Conservation (phyloP, 2,797 vertebrate genomes). For the Myotis daubentonii region DNA sequence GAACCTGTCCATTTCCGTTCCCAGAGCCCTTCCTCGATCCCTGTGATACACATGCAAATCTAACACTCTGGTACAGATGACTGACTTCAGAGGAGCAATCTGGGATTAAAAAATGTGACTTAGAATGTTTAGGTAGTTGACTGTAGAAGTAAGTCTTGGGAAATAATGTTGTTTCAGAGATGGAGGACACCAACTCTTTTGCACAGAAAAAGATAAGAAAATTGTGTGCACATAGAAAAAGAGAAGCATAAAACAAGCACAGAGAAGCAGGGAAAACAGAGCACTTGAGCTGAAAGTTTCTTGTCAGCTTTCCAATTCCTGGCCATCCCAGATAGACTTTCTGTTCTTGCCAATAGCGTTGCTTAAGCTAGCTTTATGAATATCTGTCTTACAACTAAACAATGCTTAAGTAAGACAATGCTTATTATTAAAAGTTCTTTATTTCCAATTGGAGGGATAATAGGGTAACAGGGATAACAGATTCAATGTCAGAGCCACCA, state of each 20-base stretch:
- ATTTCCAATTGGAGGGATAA: background rate
- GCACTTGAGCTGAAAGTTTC: background rate
- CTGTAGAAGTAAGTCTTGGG: background rate
- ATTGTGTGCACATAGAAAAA: background rate
- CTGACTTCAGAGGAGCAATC: background rate
- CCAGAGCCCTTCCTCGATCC: background rate
- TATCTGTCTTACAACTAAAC: background rate
- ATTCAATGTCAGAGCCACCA: background rate
- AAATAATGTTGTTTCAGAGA: slow-evolving; percentile 9
- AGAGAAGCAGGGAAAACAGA: background rate
- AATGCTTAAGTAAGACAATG: background rate
- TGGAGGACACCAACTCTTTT: background rate
- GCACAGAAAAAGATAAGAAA: background rate
- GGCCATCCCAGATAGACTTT: background rate
- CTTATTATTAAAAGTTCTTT: background rate
- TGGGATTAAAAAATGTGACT: background rate
- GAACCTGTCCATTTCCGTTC: background rate
- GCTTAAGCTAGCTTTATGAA: background rate
- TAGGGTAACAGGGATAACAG: background rate
- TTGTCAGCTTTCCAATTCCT: background rate
- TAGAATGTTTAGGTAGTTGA: background rate
- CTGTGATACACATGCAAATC: background rate
- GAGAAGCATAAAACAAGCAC: background rate
- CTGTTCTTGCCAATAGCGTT: background rate
- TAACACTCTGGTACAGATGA: background rate